Percentiles rank a stretch among this genome's conserved stretches.
phyloP scores from a whole-genome alignment of 1,140 invertebrate genomes.

The Planococcus citri region DNA sequence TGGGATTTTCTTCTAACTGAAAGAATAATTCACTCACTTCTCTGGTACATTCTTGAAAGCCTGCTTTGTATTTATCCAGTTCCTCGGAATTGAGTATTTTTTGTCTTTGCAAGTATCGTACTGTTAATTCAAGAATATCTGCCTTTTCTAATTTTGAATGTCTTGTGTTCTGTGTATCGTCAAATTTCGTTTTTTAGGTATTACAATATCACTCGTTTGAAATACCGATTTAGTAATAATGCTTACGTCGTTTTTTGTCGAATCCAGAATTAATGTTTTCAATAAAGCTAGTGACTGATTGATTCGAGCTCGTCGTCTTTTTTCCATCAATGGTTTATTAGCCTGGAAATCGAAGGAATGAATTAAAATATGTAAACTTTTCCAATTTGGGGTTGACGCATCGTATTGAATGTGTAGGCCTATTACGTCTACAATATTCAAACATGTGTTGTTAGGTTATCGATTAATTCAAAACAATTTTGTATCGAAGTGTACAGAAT shows the following conservation, averaged over 20 bases:
- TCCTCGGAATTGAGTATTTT: constrained; percentile 47
- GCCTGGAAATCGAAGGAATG: constrained; percentile 40
- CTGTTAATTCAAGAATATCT: constrained; percentile 83
- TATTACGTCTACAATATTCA: too few species aligned
- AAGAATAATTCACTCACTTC: constrained; percentile 41
- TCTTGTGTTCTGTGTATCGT: constrained; percentile 43
- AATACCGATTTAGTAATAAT: neutral
- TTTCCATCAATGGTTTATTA: constrained; percentile 87
- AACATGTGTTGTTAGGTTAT: too few species aligned
- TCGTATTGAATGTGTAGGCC: too few species aligned
- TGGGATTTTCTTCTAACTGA: neutral
- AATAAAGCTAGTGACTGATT: constrained; percentile 76
- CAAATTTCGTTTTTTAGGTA: neutral
- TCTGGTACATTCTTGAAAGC: constrained; percentile 66
- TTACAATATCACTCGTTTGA: neutral
- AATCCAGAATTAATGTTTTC: constrained; percentile 68
- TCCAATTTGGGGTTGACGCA: too few species aligned
- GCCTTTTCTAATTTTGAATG: constrained; percentile 81
- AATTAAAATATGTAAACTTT: too few species aligned
- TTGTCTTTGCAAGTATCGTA: constrained; percentile 67
- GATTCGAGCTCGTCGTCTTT: constrained; percentile 70
- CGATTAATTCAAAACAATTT: too few species aligned
- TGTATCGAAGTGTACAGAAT: too few species aligned
- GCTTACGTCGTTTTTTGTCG: constrained; percentile 45
- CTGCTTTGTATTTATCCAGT: constrained; percentile 49